phyloP scores from a whole-genome alignment of 2,888 invertebrate species.

The Sinelater perroti region DNA sequence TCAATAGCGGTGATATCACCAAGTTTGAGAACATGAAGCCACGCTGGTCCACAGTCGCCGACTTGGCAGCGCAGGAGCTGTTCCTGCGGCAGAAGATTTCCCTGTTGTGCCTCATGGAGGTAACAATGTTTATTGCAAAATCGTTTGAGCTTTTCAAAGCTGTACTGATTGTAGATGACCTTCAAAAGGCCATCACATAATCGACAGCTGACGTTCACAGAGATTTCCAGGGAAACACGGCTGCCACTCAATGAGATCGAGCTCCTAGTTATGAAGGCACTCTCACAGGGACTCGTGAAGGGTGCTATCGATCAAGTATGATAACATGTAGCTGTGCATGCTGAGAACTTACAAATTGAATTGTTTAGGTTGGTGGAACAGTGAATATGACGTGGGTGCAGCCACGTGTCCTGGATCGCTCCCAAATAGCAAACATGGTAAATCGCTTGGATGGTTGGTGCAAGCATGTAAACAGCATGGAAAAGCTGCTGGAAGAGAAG shows the following conservation, averaged over 20 bases:
- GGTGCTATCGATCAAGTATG: slow-evolving; percentile 94
- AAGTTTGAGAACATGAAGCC: slow-evolving; percentile 78
- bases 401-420: slow-evolving; percentile 77
- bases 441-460: slow-evolving; percentile 77
- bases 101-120: slow-evolving; percentile 95
- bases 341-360: too few relatives aligned
- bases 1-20: slow-evolving; percentile 84
- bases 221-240: slow-evolving; percentile 87
- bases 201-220: slow-evolving; percentile 85
- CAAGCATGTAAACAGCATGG: slow-evolving; percentile 77
- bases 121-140: slow-evolving; percentile 48
- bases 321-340: neutral
- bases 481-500: slow-evolving; percentile 74
- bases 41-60: slow-evolving; percentile 82
- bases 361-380: slow-evolving; percentile 62
- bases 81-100: slow-evolving; percentile 92
- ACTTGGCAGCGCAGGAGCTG: slow-evolving; percentile 82
- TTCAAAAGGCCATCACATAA: slow-evolving; percentile 92
- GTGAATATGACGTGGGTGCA: slow-evolving; percentile 89
- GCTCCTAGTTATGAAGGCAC: slow-evolving; percentile 95
- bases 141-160: neutral
- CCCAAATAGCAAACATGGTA: slow-evolving; percentile 76
- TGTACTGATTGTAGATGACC: slow-evolving; percentile 77
- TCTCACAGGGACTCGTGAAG: slow-evolving; percentile 91
- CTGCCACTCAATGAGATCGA: slow-evolving; percentile 90